Conservation (phyloP, 2,113 vertebrate species). For the Mastomys natalensis region DNA sequence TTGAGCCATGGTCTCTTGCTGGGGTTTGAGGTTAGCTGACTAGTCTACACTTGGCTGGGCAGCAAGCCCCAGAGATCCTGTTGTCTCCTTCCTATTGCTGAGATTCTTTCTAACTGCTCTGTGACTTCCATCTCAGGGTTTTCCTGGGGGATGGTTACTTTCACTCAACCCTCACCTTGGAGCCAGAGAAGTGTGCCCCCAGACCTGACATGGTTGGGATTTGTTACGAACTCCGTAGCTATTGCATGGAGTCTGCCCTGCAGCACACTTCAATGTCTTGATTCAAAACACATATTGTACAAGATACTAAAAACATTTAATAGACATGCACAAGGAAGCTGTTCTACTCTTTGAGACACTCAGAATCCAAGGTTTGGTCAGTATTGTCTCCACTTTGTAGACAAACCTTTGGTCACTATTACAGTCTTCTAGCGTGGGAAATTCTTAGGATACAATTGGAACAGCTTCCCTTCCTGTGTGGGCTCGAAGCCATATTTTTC, state of each 20-base stretch:
- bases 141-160: background rate
- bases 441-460: conserved; percentile 96
- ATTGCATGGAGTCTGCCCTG: background rate
- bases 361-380: background rate
- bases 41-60: background rate
- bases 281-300: background rate
- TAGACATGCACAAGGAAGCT: background rate
- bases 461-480: conserved; percentile 94
- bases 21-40: background rate
- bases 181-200: background rate
- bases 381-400: background rate
- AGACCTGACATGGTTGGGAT: background rate
- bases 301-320: conserved; percentile 53
- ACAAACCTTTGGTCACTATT: background rate
- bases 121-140: background rate
- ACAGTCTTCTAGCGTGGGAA: conserved; percentile 85
- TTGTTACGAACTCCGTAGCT: background rate
- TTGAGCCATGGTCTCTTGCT: background rate
- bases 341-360: background rate
- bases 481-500: conserved; percentile 95
- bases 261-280: background rate
- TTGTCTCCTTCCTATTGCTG: background rate
- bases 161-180: background rate
- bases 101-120: background rate
- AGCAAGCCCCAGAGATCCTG: background rate